Evolutionary conservation across 2,888 invertebrate species (phyloP).

Genomic region (Rhaphigaster nebulosa): DNA sequence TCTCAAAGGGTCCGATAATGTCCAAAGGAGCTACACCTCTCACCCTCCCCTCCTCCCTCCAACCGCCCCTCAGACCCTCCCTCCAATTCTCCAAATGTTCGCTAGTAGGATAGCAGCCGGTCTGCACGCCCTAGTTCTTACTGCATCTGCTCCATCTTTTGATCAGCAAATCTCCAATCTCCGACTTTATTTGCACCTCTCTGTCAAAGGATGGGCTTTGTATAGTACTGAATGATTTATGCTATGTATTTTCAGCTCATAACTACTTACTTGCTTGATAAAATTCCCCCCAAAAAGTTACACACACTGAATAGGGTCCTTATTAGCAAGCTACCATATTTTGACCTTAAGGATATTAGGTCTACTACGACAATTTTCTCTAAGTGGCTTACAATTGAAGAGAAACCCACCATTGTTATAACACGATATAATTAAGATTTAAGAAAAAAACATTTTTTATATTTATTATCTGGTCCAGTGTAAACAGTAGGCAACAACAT

Average conservation of each 20-base stretch:
- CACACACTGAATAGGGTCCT: too few species aligned
- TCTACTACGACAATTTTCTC: too few species aligned
- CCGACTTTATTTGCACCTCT: background rate
- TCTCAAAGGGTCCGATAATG: conserved; percentile 11
- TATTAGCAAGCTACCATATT: too few species aligned
- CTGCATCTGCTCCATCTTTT: conserved; percentile 1
- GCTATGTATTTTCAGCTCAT: background rate
- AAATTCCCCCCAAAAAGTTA: too few species aligned
- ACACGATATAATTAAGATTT: too few species aligned
- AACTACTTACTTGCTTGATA: too few species aligned
- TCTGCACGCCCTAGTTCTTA: conserved; percentile 5
- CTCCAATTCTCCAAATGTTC: background rate
- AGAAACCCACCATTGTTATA: too few species aligned
- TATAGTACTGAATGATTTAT: background rate
- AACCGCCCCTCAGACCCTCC: background rate
- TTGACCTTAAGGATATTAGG: too few species aligned
- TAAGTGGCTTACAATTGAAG: too few species aligned
- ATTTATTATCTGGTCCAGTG: too few species aligned
- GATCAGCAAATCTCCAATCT: background rate
- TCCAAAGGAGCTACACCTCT: conserved; percentile 10
- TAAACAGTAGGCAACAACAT: too few species aligned
- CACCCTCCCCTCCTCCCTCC: background rate
- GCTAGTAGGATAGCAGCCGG: background rate
- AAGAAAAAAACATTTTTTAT: too few species aligned
- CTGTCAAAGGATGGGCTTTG: background rate